Base-by-base conservation (phyloP, 2,797 vertebrate species). In the Lates japonicus region DNA sequence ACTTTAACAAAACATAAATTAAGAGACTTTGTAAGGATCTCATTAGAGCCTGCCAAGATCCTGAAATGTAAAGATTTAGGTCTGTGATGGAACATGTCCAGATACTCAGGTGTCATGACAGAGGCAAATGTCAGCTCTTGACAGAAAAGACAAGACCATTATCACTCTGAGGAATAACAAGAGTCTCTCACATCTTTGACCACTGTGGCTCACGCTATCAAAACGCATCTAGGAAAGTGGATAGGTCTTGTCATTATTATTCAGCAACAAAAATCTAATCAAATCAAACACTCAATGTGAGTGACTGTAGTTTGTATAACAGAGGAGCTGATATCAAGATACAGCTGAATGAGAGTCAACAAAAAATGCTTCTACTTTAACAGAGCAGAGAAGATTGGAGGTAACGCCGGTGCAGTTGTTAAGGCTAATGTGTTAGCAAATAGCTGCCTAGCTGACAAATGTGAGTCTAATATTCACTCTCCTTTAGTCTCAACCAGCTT, bases 91-190 rank as follows among this genome's bases (percentile, higher is more conserved):
- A 74, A 61, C 20, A 55, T 22, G 33, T 31, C 7, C 35, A 80
- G 33, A 70, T 22, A 29, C 66, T 78, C 54, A 19, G 58, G 48
- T 78, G 35, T 41, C 42, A 48, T 52, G 20, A 58, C 52, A 19
- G 57, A 76, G 68, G 76, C 69, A 76, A 76, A 73, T 73, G 68
- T 81, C 71, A 83, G 57, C 71, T 71, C 25, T 49, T 29, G 9
- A 59, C 64, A 61, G 22, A 54, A 64, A 66, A 80, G 41, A 77
- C 44, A 58, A 72, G 39, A 25, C 42, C 44, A 42, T 62, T 75
- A 44, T 57, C 37, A 60, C 29, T 55, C 39, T 75, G 62, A 52
- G 60, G 55, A 66, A 42, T 66, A 25, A 70, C 60, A 20, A 19
- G 51, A 41, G 35, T 25, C 59, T 39, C 31, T 61, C 70, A 42